phyloP scores from a whole-genome alignment of 2,113 vertebrate genomes.

The Hassar affinis region DNA sequence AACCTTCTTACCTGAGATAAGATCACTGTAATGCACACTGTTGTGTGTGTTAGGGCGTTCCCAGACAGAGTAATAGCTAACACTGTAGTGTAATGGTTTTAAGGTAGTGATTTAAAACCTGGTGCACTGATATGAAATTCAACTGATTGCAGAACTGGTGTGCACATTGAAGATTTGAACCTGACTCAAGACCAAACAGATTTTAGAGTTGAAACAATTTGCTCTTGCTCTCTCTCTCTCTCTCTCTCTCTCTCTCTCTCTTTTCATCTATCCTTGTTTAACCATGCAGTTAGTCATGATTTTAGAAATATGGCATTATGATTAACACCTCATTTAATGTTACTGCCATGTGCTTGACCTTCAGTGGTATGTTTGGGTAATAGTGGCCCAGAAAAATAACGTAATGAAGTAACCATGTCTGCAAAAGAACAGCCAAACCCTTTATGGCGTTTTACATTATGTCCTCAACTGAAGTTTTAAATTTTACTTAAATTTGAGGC shows the following conservation, averaged over 20 bases:
- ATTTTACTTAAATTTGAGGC: slow-evolving; percentile 11
- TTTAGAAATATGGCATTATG: background rate
- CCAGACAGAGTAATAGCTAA: background rate
- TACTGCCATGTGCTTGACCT: background rate
- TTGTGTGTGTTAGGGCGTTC: background rate
- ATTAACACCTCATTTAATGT: background rate
- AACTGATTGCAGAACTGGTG: too few species aligned
- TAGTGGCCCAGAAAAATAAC: background rate
- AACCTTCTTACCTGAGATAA: background rate
- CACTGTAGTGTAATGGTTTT: background rate
- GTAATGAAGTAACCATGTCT: background rate
- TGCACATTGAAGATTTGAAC: too few species aligned
- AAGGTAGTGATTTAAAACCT: background rate
- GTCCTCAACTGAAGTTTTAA: slow-evolving; percentile 6
- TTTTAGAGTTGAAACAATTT: background rate
- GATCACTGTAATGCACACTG: background rate
- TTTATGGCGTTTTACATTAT: slow-evolving; percentile 19
- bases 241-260: background rate
- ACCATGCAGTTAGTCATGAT: background rate
- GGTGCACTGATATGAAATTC: too few species aligned
- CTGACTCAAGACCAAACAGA: background rate
- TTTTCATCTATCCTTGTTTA: background rate
- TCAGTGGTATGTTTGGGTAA: background rate
- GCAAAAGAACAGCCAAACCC: slow-evolving; percentile 3
- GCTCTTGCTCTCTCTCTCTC: background rate